Evolutionary conservation across 2,797 vertebrate genomes (phyloP), one percentile per base, ranked within the genome.

Genomic region (Enteromius anoplus): DNA sequence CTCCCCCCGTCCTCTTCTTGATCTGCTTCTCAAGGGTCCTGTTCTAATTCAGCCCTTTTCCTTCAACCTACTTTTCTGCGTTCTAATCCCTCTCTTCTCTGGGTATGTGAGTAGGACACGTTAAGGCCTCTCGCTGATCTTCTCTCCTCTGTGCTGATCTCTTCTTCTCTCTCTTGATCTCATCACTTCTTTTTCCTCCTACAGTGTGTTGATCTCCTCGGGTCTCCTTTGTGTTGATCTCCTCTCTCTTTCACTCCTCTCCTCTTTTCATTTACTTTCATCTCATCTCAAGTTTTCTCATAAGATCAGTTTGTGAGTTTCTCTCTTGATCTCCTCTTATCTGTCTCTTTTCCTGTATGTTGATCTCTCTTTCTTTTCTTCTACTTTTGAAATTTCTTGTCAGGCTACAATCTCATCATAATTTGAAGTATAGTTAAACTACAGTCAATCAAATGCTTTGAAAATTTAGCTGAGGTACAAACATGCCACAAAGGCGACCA

Each of bases 11-110:
- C 32, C 83, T 90, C 86, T 62, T 89, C 89, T 85, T 79, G 81
- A 82, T 87, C 89, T 92, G 89, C 85, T 92, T 92, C 93, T 94
- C 94, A 91, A 89, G 93, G 93, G 94, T 93, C 92, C 93, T 93
- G 93, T 92, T 93, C 94, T 93, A 94, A 93, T 94, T 94, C 93
- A 89, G 87, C 80, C 83, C 89, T 92, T 91, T 91, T 93, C 87
- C 90, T 91, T 89, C 92, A 94, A 92, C 93, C 94, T 92, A 93
- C 88, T 93, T 94, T 92, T 83, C 88, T 88, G 88, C 86, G 82
- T 90, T 88, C 89, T 92, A 93, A 93, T 92, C 90, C 91, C 82
- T 85, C 86, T 90, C 89, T 89, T 88, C 84, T 85, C 73, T 78
- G 64, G 85, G 87, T 85, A 88, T 86, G 86, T 86, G 91, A 88